Evolutionary conservation across 2,113 vertebrate species (phyloP).

Genomic region (Saccopteryx leptura): DNA sequence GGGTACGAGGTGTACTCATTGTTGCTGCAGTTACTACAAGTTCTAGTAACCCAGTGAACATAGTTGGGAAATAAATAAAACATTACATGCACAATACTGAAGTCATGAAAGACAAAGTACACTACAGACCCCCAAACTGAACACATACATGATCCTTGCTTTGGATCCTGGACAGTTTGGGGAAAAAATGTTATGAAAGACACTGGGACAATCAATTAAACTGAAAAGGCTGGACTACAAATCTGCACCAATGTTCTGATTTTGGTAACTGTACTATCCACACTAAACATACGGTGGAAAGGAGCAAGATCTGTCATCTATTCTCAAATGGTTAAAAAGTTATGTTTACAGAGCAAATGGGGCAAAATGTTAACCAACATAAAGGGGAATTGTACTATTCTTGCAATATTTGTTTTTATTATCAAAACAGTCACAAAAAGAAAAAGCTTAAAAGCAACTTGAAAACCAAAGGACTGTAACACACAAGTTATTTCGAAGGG

Average conservation of each 20-base stretch:
- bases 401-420: neutral
- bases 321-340: neutral
- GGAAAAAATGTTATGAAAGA: neutral
- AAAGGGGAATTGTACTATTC: neutral
- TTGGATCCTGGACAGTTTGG: neutral
- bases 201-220: neutral
- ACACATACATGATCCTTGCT: neutral
- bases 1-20: neutral
- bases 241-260: neutral
- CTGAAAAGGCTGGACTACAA: neutral
- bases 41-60: neutral
- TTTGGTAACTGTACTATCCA: neutral
- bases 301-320: neutral
- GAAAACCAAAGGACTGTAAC: neutral
- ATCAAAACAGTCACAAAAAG: neutral
- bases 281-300: neutral
- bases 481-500: neutral
- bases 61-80: neutral
- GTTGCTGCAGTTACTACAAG: neutral
- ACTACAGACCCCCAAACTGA: neutral
- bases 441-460: neutral
- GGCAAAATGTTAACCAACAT: neutral
- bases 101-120: neutral
- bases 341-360: neutral
- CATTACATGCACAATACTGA: neutral